Evolutionary conservation across 2,113 vertebrate species (phyloP).

Genomic region (Silurus glanis): DNA sequence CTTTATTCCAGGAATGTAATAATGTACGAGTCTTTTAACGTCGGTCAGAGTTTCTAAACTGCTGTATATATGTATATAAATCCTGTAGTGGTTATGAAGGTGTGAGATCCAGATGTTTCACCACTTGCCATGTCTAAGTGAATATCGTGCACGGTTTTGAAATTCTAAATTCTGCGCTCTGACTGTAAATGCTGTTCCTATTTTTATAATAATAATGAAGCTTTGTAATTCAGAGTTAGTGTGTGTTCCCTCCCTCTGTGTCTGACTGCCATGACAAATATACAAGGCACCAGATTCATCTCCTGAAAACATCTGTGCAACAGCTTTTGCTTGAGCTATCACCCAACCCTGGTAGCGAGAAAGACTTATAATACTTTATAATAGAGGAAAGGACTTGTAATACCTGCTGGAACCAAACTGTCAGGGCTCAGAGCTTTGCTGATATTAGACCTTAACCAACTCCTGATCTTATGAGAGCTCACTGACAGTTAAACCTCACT

Average conservation of each 20-base stretch:
- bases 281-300: slow-evolving; percentile 66
- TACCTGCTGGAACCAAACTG: neutral
- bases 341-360: neutral
- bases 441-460: neutral
- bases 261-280: slow-evolving; percentile 67
- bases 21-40: neutral
- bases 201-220: slow-evolving; percentile 51
- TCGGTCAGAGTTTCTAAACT: neutral
- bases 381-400: slow-evolving; percentile 14
- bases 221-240: slow-evolving; percentile 51
- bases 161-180: neutral
- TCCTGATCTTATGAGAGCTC: too few relatives aligned
- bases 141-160: neutral
- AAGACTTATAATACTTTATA: neutral
- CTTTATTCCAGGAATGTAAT: neutral
- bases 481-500: too few relatives aligned
- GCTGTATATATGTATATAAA: neutral
- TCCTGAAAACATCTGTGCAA: slow-evolving; percentile 70
- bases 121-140: neutral
- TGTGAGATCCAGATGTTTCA: slow-evolving; percentile 1
- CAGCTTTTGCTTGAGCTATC: slow-evolving; percentile 71
- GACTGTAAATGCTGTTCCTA: slow-evolving; percentile 20
- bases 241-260: slow-evolving; percentile 51
- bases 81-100: neutral
- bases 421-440: neutral